Evolutionary conservation across 2,888 invertebrate species (phyloP), one percentile per base, ranked within the genome.

Genomic region (Rhabditophanes sp.): DNA sequence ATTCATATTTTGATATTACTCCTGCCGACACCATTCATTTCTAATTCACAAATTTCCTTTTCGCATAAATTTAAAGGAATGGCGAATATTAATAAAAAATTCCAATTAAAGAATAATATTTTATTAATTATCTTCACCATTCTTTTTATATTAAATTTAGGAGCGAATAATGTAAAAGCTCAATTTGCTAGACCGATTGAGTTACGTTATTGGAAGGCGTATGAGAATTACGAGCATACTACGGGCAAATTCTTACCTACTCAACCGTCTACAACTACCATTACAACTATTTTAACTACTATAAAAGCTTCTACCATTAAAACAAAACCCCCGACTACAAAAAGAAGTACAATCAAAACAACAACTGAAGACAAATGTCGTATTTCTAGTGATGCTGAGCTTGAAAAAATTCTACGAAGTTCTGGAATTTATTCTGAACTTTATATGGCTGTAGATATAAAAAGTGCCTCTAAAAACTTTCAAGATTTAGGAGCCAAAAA

Each of bases 371-470:
- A 28, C 4, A 32, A 40, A 3, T 31, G 38, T 7, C 41, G 37
- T 23, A 37, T 35, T 2, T 33, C 37, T 14, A 44, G 39, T 1
- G 32, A 32, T 18, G 16, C 30, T 19, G 32, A 14, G 16, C 30
- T 44, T 27, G 33, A 40, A 14, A 32, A 42, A 17, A 30, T 39
- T 9, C 30, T 44, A 8, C 30, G 39, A 11, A 45, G 47, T 24
- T 41, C 41, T 1, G 44, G 45, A 1, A 39, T 39, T n/a, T 50
- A 47, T 36, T 44, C 46, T 30, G 36, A 40, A 9, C 45, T 50
- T 25, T 50, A 50, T 33, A 49, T 50, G 48, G 50, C 50, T 6
- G 37, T 33, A 2, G 48, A 50, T 26, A 41, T 50, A 16, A 25
- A 32, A 12, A 33, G 45, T n/a, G 50, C 50, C 1, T 23, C 42